Base-by-base conservation (phyloP, 2,888 invertebrate species). In the Pristionchus entomophagus region DNA sequence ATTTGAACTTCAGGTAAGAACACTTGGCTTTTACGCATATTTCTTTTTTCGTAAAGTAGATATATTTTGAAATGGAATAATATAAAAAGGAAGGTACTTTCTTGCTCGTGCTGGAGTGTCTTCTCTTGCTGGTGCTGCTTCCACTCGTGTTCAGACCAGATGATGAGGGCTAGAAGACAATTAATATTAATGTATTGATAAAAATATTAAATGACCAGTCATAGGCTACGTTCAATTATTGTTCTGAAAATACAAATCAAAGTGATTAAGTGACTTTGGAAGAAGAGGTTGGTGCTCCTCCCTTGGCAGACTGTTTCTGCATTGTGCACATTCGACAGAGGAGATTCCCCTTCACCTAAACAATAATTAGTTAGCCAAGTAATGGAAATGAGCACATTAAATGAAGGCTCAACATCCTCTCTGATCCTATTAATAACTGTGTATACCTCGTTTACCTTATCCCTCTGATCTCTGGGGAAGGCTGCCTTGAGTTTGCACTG, bases 401-500 rank as follows among this genome's bases (percentile, higher is more conserved):
- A n/a, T n/a, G n/a, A n/a, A n/a, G n/a, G n/a, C n/a, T n/a, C n/a
- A n/a, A n/a, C n/a, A n/a, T n/a, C n/a, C n/a, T n/a, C n/a, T n/a
- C n/a, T n/a, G 35, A 38, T 19, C 69, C 5, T 69, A 41, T 69
- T 22, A 14, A n/a, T 0, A 26, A 81, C n/a, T 45, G 3, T 35
- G n/a, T 51, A 29, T 22, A 41, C 19, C 17, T 49, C 49, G n/a
- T 38, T 38, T 41, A 69, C 69, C 69, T 80, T 87, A 8, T 80
- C 53, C n/a, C 81, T 84, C 10, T 88, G 88, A 29, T 88, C 80
- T 59, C 86, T 78, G 0, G 88, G 87, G 85, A 92, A 92, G 2
- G 91, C 92, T 19, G 90, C 88, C 59, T 87, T 89, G 41, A 90
- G 69, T 56, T 89, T 86, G 84, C 92, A 92, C 73, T 91, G 88